Conservation (phyloP, 2,888 invertebrate species). For the Hydropsyche betteni region DNA sequence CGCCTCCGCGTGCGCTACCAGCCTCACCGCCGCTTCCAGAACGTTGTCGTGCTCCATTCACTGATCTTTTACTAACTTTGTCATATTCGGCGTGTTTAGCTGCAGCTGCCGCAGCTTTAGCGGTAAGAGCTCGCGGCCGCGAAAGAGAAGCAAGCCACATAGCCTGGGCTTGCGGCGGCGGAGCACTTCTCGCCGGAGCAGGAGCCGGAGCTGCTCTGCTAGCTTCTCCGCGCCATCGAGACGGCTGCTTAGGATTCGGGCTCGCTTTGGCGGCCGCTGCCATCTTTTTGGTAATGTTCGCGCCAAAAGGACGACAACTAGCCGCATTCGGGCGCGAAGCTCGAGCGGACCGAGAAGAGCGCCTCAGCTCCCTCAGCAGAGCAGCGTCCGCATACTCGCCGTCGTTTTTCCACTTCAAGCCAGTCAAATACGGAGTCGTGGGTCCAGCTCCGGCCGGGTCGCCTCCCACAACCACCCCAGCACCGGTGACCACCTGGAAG, state of each 20-base stretch:
- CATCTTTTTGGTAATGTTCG: conserved; percentile 92
- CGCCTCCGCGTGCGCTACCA: conserved; percentile 69
- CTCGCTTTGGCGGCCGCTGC: conserved; percentile 84
- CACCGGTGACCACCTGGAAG: conserved; percentile 54
- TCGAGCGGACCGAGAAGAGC: conserved; percentile 83
- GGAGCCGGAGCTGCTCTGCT: conserved; percentile 86
- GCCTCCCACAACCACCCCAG: conserved; percentile 59
- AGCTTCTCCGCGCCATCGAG: conserved; percentile 80
- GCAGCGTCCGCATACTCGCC: conserved; percentile 88
- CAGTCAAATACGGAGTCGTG: conserved; percentile 80
- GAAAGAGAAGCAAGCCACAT: conserved; percentile 94
- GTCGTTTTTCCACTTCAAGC: conserved; percentile 93
- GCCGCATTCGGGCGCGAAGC: conserved; percentile 93
- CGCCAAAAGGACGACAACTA: conserved; percentile 90
- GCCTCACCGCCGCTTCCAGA: conserved; percentile 59
- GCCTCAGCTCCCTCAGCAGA: conserved; percentile 80
- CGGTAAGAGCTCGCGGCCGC: conserved; percentile 87
- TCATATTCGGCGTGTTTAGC: conserved; percentile 87
- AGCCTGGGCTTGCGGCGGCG: conserved; percentile 85
- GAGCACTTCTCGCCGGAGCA: conserved; percentile 86
- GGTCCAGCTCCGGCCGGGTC: conserved; percentile 64
- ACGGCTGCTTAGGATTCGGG: conserved; percentile 91
- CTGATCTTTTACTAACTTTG: conserved; percentile 79
- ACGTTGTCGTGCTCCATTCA: conserved; percentile 73
- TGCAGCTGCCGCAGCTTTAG: conserved; percentile 83